Base-by-base conservation (phyloP, 1,140 invertebrate genomes). In the Pseudomyrmex concolor region DNA sequence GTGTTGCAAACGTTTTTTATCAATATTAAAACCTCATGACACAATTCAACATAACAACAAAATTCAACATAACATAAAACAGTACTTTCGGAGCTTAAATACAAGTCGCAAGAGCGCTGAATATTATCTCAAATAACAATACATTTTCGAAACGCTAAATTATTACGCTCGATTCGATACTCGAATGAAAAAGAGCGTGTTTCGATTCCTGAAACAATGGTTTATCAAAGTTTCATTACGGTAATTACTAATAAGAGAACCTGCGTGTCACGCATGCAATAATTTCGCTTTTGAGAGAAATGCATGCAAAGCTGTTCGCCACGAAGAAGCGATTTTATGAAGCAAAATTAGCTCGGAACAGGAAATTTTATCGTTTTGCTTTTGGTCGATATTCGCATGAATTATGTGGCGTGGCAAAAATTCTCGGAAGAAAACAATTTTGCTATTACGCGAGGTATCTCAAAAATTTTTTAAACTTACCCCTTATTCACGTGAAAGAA, bases 301-400 rank as follows among this genome's bases (percentile, higher is more conserved):
- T 48, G 76, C 64, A 66, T 80, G 76, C 76, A 59, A 59, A 60
- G 54, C 68, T 70, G 7, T 57, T 71, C 54, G 66, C 43, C 66
- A 59, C 66, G 55, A 71, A 71, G 54, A 70, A 78, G 71, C 54
- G 15, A 80, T 80, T 80, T 80, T 59, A 60, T 80, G 43, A 45
- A 22, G 43, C 45, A 48, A 70, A 80, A 80, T 70, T 80, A 68
- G 66, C 66, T 59, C 66, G 66, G 71, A 80, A 80, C 76, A 80
- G 66, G 76, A 80, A 80, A 80, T 80, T 71, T 12, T 70, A 71
- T 60, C 66, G 66, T 71, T 48, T 59, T 71, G 43, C 22, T 60
- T 50, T 8, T 43, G 43, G 12, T 80, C 76, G 76, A 80, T 80
- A 70, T 59, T 34, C 43, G 43, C 54, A 60, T 80, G 54, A 60